Evolutionary conservation across 2,797 vertebrate species (phyloP), one percentile per base, ranked within the genome.

Genomic region (Aselliscus stoliczkanus): DNA sequence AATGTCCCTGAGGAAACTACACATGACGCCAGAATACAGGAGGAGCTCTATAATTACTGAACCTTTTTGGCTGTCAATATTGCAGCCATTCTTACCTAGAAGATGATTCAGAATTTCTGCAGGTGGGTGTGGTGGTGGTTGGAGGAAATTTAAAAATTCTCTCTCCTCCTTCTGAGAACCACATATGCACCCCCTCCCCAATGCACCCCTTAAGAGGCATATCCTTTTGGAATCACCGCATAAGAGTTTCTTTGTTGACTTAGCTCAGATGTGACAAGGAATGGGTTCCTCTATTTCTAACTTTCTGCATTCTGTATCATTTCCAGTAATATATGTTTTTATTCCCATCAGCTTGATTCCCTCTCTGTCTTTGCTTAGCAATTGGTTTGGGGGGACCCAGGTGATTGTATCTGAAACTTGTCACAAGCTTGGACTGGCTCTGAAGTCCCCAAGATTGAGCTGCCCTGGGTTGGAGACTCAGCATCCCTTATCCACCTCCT

Each of bases 91-190:
- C 89, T 96, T 47, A 91, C 25, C 86, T 52, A 60, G 72, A 60
- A 88, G 34, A 25, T 70, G 67, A 88, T 47, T 95, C 65, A 93
- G 85, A 84, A 80, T 92, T 88, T 80, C 39, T 85, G 29, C 34
- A 84, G 42, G 58, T 90, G 64, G 60, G 23, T 25, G 44, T 92
- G 81, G 58, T 39, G 9, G 44, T 56, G 9, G 9, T 60, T 75
- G 50, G 39, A 58, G 52, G 56, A 34, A 88, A 69, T 79, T 73
- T 17, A 72, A 75, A 83, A 92, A 34, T 54, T 23, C 27, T 37
- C 15, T 62, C 31, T 39, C 50, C 34, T 83, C 2, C 23, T 96
- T 7, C 27, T 92, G 52, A 96, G 84, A 84, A 42, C 39, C 54
- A 56, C 20, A 50, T 2, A 31, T 25, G 2, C 1, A 42, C 21